Percentiles rank a stretch among this genome's conserved stretches.
phyloP scores from a whole-genome alignment of 2,113 vertebrate genomes.

The Protobothrops mucrosquamatus region DNA sequence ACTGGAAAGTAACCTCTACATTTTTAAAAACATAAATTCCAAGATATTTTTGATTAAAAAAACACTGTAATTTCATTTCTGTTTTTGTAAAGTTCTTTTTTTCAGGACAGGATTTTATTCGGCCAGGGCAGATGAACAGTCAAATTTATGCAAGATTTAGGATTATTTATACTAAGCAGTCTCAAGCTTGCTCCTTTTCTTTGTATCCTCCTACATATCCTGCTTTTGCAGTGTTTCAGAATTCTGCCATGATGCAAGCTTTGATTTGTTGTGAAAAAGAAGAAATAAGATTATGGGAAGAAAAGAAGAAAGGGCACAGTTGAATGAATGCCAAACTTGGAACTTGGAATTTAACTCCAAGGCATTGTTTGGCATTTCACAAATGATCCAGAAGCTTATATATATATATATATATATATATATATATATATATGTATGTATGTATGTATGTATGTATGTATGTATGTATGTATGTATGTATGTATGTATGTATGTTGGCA shows the following conservation, averaged over 20 bases:
- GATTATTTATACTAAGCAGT: neutral
- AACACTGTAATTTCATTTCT: neutral
- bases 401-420: neutral
- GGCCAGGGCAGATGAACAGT: neutral
- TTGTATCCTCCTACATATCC: neutral
- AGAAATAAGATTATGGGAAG: neutral
- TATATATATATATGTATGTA: neutral
- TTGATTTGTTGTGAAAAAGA: neutral
- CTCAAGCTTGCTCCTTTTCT: neutral
- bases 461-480: no score
- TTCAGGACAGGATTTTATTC: neutral
- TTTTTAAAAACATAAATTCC: neutral
- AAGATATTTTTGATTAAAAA: neutral
- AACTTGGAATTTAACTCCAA: neutral
- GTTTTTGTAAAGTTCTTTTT: neutral
- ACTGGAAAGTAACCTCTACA: neutral
- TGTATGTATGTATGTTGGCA: no score
- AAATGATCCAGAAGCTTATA: neutral
- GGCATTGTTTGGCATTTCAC: neutral
- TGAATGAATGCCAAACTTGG: neutral
- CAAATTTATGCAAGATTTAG: neutral
- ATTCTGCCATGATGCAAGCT: neutral
- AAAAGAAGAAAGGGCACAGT: neutral
- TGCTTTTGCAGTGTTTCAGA: neutral
- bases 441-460: no score